Percentiles rank a stretch among this genome's conserved stretches.
Conservation (phyloP, 2,113 vertebrate genomes). For the Platichthys flesus region DNA sequence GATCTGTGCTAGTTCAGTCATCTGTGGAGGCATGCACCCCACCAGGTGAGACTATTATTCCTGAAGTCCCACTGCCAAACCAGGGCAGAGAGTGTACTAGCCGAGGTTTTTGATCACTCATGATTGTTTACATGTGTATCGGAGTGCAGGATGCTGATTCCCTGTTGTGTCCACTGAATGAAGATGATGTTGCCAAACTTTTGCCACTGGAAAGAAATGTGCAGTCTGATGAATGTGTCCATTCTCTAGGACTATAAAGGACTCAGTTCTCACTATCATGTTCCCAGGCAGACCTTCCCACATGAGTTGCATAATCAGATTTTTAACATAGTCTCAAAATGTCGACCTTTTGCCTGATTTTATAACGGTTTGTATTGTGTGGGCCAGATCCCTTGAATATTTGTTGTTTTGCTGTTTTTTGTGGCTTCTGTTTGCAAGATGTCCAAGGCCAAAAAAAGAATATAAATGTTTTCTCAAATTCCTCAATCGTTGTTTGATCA, state of each 20-base stretch:
- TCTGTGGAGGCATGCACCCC: slow-evolving; percentile 93
- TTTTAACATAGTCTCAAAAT: slow-evolving; percentile 62
- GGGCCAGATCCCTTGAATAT: slow-evolving; percentile 31
- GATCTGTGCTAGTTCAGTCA: slow-evolving; percentile 91
- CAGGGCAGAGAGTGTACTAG: neutral
- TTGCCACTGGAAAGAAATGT: slow-evolving; percentile 46
- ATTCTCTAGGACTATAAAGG: slow-evolving; percentile 63
- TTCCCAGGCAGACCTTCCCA: slow-evolving; percentile 70
- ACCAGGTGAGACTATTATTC: slow-evolving; percentile 85
- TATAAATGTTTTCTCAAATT: neutral
- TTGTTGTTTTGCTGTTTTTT: slow-evolving; percentile 7
- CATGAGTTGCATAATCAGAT: slow-evolving; percentile 71
- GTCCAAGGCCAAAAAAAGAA: no score
- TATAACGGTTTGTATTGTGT: slow-evolving; percentile 44
- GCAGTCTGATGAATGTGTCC: slow-evolving; percentile 63
- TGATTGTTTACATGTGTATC: slow-evolving; percentile 30
- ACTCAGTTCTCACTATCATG: slow-evolving; percentile 38
- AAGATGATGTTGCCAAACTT: slow-evolving; percentile 18
- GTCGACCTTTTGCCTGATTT: slow-evolving; percentile 51
- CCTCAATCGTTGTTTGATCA: neutral
- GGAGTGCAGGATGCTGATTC: slow-evolving; percentile 39
- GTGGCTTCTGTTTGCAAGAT: neutral
- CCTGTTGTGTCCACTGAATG: slow-evolving; percentile 42
- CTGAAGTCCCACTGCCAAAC: neutral
- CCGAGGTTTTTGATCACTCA: neutral